Base-by-base conservation (phyloP, 2,113 vertebrate genomes). In the Vulpes ferrilata region DNA sequence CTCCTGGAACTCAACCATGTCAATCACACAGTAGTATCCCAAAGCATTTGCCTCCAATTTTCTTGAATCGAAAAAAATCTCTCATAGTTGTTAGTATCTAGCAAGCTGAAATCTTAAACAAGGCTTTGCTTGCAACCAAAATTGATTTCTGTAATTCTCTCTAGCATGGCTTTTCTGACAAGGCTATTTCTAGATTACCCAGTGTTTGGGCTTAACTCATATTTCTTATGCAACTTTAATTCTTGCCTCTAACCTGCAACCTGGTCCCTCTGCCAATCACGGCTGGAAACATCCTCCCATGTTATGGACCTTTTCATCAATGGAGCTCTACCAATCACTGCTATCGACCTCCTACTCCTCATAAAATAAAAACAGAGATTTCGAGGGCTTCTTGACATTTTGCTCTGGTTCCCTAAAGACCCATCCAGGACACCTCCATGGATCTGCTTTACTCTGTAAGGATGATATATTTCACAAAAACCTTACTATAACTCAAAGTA, bases 321-420 rank as follows among this genome's bases (percentile, higher is more conserved):
- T 84, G 88, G 81, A 88, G 88, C 96, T 98, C 96, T 97, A 95
- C 97, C 96, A 97, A 96, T 98, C 97, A 98, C 97, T 97, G 91
- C 92, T 97, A 98, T 98, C 19, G 96, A 98, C 73, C 95, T 59
- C 71, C 86, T 88, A 82, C 81, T 97, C 83, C 95, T 98, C 97
- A 93, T 97, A 96, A 98, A 98, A 97, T 97, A 98, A 97, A 97
- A 97, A 91, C 93, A 95, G 92, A 96, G 96, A 97, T 96, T 97
- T 97, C 0, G 30, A 94, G 96, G 92, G 84, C 80, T 96, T 97
- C 96, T 94, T 98, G 96, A 97, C 97, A 97, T 98, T 97, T 97
- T 96, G n/a, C 67, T 97, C 38, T 92, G 69, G 59, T 95, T 97
- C 96, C 96, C 97, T 59, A 65, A 97, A 97, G 97, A 96, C 97